Percentiles rank a stretch among this genome's conserved stretches.
These are phyloP conservation scores for Mandrillus leucophaeus DNA, from an alignment of 2,113 vertebrate species.

Conservation along the genomic window DNA sequence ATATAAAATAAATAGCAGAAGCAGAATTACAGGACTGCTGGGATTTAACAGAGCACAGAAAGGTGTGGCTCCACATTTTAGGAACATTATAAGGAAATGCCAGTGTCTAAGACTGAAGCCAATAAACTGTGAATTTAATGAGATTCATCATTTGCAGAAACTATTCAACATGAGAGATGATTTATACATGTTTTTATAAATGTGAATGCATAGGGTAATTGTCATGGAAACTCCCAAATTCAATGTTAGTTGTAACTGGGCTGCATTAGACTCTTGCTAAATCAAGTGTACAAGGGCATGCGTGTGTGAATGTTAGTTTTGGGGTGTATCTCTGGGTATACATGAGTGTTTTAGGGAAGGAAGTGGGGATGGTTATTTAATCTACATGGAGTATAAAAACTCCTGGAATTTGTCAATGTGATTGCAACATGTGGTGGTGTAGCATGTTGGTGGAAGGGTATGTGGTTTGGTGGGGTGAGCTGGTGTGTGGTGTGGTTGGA, in stretches of 20 bases:
- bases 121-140: neutral
- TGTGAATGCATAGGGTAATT: neutral
- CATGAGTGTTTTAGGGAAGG: neutral
- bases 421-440: neutral
- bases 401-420: neutral
- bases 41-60: neutral
- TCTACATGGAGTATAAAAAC: neutral
- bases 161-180: neutral
- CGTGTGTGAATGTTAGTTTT: neutral
- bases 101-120: neutral
- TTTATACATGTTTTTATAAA: neutral
- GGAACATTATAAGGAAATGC: neutral
- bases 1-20: neutral
- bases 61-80: neutral
- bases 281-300: neutral
- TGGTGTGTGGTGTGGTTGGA: neutral
- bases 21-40: neutral
- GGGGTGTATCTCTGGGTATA: no score
- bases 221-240: neutral
- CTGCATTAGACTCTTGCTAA: neutral
- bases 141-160: neutral
- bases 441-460: rapidly evolving
- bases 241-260: neutral
- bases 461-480: neutral
- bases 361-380: neutral